These are phyloP conservation scores for Monodelphis domestica DNA, from an alignment of 2,797 vertebrate genomes.

Conservation along the genomic window DNA sequence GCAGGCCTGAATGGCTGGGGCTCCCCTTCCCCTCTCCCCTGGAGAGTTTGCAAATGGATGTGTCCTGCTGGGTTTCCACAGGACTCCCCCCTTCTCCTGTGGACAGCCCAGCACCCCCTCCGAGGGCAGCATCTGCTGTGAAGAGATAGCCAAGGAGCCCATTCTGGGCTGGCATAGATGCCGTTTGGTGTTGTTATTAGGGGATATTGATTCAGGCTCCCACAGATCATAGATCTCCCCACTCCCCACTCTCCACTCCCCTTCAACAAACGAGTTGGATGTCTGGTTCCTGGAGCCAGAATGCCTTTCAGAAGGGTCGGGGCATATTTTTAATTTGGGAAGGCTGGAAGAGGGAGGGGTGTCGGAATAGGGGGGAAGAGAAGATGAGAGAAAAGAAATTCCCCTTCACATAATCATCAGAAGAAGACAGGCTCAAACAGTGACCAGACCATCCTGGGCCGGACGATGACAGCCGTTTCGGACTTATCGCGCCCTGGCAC, in stretches of 20 bases:
- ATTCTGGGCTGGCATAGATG: neutral
- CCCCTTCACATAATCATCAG: slow-evolving; percentile 80
- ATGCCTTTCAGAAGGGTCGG: slow-evolving; percentile 61
- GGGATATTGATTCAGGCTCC: slow-evolving; percentile 52
- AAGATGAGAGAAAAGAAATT: slow-evolving; percentile 76
- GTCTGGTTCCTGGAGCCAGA: slow-evolving; percentile 15
- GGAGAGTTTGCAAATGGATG: slow-evolving; percentile 53
- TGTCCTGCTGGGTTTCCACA: slow-evolving; percentile 47
- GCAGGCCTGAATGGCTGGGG: neutral
- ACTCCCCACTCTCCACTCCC: neutral
- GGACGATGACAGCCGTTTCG: slow-evolving; percentile 84
- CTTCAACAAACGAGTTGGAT: slow-evolving; percentile 42
- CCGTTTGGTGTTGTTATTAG: neutral
- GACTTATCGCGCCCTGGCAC: slow-evolving; percentile 85
- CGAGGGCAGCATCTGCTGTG: slow-evolving; percentile 44
- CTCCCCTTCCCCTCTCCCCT: neutral
- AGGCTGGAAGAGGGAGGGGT: slow-evolving; percentile 65
- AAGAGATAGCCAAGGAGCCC: slow-evolving; percentile 28
- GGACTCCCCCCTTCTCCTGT: neutral
- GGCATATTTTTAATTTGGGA: slow-evolving; percentile 77
- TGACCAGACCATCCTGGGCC: slow-evolving; percentile 85
- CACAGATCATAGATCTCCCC: neutral
- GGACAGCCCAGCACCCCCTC: neutral
- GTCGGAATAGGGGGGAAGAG: neutral
- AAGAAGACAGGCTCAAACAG: slow-evolving; percentile 85